A percentile compares a stretch with the other conserved stretches of the same genome.
Evolutionary conservation across 1,140 invertebrate species (phyloP).

Genomic region (Drosophila sturtevanti): DNA sequence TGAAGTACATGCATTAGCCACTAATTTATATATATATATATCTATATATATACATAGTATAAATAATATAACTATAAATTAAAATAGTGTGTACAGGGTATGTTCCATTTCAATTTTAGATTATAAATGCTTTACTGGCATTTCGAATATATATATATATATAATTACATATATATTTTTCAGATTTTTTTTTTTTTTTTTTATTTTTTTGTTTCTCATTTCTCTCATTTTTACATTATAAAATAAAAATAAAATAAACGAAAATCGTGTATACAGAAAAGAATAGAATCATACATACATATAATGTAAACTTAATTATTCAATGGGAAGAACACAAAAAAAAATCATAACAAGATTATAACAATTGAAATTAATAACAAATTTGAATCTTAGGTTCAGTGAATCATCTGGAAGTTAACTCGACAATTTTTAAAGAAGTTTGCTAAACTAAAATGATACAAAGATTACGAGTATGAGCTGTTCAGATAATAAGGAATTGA

Average conservation of each 20-base stretch:
- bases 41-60: conserved; percentile 44
- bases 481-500: not conserved
- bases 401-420: not conserved
- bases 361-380: not conserved
- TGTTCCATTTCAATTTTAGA: conserved; percentile 52
- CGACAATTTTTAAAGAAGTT: not conserved
- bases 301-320: conserved; percentile 67
- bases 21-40: conserved; percentile 55
- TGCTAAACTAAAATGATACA: not conserved
- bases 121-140: conserved; percentile 46
- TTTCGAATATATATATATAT: conserved; percentile 69
- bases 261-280: conserved; percentile 16
- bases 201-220: conserved; percentile 41
- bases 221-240: conserved; percentile 57
- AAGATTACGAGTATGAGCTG: too few relatives aligned
- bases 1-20: conserved; percentile 78
- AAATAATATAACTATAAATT: conserved; percentile 48
- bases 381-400: not conserved
- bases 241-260: conserved; percentile 25
- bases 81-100: conserved; percentile 49
- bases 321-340: conserved; percentile 67
- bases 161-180: conserved; percentile 46
- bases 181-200: conserved; percentile 42
- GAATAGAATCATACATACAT: conserved; percentile 59
- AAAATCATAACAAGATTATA: conserved; percentile 14